Evolutionary conservation across 2,888 invertebrate genomes (phyloP).

Genomic region (Seira ritae): DNA sequence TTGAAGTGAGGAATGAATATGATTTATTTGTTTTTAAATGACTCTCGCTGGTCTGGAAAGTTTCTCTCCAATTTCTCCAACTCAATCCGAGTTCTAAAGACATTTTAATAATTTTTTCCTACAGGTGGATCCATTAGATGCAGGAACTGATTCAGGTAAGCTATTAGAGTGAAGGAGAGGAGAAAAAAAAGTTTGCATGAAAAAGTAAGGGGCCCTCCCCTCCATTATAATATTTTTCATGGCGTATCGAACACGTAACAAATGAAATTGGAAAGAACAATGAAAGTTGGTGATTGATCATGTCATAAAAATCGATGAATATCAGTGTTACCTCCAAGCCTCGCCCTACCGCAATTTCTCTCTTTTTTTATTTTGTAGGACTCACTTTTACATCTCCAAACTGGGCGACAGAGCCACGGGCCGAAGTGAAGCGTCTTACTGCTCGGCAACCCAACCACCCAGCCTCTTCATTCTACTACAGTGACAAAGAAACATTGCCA

Average conservation of each 20-base stretch:
- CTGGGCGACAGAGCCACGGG: constrained; percentile 94
- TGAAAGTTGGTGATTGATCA: constrained; percentile 49
- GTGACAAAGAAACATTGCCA: constrained; percentile 89
- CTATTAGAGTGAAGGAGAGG: background rate
- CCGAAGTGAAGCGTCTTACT: constrained; percentile 91
- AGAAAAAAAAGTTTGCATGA: background rate
- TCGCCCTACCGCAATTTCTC: background rate
- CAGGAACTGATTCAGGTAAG: constrained; percentile 88
- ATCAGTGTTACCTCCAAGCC: constrained; percentile 24
- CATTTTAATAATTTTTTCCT: background rate
- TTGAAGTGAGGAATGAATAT: constrained; percentile 82
- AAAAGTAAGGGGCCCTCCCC: background rate
- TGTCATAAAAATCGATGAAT: constrained; percentile 60
- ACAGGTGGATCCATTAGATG: constrained; percentile 92
- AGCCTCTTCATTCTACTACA: constrained; percentile 96
- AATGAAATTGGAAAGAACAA: too few relatives aligned
- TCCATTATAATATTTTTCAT: background rate
- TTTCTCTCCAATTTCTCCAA: background rate
- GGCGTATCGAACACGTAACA: too few relatives aligned
- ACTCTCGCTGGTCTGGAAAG: background rate
- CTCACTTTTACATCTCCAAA: constrained; percentile 89
- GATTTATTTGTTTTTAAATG: constrained; percentile 9
- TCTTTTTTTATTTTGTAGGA: constrained; percentile 78
- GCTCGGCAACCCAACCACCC: constrained; percentile 93
- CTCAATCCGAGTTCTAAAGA: constrained; percentile 18